phyloP scores from a whole-genome alignment of 1,140 invertebrate species.

The Hyphantria cunea region DNA sequence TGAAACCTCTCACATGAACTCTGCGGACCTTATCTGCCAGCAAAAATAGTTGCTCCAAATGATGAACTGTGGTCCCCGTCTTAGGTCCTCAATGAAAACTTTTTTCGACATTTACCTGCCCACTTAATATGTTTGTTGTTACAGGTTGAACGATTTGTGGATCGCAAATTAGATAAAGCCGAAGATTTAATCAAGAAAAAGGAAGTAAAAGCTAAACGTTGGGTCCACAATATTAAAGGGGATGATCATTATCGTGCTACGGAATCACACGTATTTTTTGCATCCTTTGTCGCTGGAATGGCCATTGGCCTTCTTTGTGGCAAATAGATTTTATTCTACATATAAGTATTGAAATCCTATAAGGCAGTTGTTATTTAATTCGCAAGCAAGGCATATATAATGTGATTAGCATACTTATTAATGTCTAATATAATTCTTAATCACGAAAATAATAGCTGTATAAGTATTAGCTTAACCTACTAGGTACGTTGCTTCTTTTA shows the following conservation, averaged over 20 bases:
- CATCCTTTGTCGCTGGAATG: slow-evolving; percentile 88
- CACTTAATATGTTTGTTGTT: no score
- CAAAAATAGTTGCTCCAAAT: no score
- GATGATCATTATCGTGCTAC: slow-evolving; percentile 85
- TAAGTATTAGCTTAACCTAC: neutral
- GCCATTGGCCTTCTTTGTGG: slow-evolving; percentile 84
- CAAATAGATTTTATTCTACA: slow-evolving; percentile 43
- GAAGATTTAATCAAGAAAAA: slow-evolving; percentile 87
- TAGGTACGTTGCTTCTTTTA: no score
- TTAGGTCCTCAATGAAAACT: no score
- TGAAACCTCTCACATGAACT: no score
- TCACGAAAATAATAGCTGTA: slow-evolving; percentile 6
- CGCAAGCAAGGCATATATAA: neutral
- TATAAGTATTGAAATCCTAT: no score
- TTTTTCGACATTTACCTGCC: no score
- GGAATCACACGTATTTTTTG: slow-evolving; percentile 89
- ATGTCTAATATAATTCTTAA: neutral
- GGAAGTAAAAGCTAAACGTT: slow-evolving; percentile 85
- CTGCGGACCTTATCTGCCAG: no score
- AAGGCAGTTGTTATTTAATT: neutral
- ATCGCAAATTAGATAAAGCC: slow-evolving; percentile 89
- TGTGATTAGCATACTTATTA: neutral
- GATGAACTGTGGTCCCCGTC: no score
- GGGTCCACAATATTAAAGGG: slow-evolving; percentile 86
- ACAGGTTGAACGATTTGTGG: slow-evolving; percentile 89